Evolutionary conservation across 2,797 vertebrate species (phyloP), one percentile per base, ranked within the genome.

Genomic region (Simalia tracyae): DNA sequence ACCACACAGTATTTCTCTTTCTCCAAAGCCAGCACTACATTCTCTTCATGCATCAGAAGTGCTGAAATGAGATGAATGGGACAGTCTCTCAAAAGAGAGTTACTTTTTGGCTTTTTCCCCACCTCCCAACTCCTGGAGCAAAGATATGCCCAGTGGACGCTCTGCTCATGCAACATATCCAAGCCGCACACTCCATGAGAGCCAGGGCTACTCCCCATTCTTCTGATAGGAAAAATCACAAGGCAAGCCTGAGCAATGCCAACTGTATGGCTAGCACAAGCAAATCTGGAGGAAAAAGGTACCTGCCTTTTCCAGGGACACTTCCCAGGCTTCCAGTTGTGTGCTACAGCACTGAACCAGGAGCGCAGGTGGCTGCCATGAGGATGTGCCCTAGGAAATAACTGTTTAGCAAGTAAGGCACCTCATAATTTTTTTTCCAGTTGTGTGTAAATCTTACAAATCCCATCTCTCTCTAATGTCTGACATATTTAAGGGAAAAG

Each of bases 41-140:
- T 94, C 95, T 93, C 94, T 93, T 97, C 97, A 98, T 0, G 97
- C 97, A 93, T 97, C 97, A 50, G 36, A 96, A 91, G 95, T 94
- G 93, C 97, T 97, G 97, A 95, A 97, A 97, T 4, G 91, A 94
- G 89, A 96, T 94, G 90, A 96, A 96, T 93, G 94, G 93, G 95
- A 96, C n/a, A 89, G 90, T 63, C 26, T 76, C 56, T 87, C 57
- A 87, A 57, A 61, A 63, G 10, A 46, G 54, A 87, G 8, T 56
- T 81, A 22, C 19, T 11, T 54, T 50, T 84, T 42, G 42, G 12
- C 10, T 66, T 68, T 60, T 19, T 3, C 26, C 22, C 36, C 31
- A 66, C 9, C 12, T 31, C 54, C 36, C 12, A 42, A 84, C 26
- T 76, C 46, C 81, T 50, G 63, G 42, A 81, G 57, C 57, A 84